phyloP scores from a whole-genome alignment of 2,113 vertebrate species.

The Etheostoma cragini region DNA sequence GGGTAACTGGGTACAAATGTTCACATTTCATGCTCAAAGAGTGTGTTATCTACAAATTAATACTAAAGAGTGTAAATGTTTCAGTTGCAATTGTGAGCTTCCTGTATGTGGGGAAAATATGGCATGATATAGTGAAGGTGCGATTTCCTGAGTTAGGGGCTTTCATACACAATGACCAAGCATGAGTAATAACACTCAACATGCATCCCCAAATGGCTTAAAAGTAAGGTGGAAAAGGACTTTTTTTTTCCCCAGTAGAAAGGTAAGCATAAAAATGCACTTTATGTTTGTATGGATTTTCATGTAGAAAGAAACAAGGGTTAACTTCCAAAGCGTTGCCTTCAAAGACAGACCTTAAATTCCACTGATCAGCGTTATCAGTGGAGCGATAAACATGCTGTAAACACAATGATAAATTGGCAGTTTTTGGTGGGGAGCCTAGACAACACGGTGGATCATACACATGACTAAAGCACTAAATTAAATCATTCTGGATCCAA shows the following conservation, averaged over 20 bases:
- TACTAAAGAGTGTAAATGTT: neutral
- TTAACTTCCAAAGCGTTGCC: neutral
- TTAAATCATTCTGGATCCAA: neutral
- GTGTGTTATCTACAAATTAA: neutral
- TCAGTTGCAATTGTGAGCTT: neutral
- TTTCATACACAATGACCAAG: neutral
- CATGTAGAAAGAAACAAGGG: neutral
- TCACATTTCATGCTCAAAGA: neutral
- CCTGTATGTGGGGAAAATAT: neutral
- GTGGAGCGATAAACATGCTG: neutral
- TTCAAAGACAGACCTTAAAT: neutral
- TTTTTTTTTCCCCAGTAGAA: neutral
- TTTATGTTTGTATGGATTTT: neutral
- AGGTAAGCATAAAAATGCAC: neutral
- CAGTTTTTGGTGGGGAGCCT: too few relatives aligned
- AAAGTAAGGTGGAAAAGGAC: neutral
- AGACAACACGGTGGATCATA: neutral
- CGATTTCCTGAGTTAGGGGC: neutral
- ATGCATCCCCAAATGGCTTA: neutral
- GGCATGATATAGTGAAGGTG: neutral
- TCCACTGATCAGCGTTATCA: neutral
- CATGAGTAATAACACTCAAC: neutral
- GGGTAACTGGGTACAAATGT: neutral
- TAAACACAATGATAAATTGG: neutral
- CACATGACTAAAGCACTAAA: neutral